Evolutionary conservation across 2,888 invertebrate species (phyloP).

Genomic region (Microplitis deprimator): DNA sequence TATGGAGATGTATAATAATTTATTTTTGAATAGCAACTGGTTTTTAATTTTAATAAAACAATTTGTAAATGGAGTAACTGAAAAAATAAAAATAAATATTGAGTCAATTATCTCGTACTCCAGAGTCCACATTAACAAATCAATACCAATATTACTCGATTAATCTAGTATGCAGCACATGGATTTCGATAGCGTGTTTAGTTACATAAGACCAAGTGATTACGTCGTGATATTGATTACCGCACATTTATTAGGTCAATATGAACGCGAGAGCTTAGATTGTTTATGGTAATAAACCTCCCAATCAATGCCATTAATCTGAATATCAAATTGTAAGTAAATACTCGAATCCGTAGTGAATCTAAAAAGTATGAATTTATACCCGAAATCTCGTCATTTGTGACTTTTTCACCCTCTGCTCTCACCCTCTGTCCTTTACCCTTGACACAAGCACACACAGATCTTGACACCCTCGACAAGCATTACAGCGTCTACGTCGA

Average conservation of each 20-base stretch:
- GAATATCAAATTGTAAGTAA: neutral
- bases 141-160: neutral
- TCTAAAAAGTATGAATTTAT: neutral
- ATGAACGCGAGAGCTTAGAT: neutral
- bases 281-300: neutral
- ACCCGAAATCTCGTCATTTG: neutral
- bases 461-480: neutral
- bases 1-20: no score
- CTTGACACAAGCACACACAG: neutral
- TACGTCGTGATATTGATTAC: conserved; percentile 9
- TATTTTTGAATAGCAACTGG: no score
- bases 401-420: neutral
- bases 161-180: neutral
- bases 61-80: no score
- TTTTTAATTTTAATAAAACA: no score
- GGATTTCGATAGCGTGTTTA: conserved; percentile 13
- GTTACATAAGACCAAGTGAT: conserved; percentile 19
- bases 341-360: neutral
- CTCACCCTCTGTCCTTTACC: neutral
- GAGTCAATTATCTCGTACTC: neutral
- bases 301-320: neutral
- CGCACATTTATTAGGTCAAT: conserved; percentile 7
- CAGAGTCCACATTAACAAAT: neutral
- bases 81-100: no score
- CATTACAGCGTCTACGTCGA: neutral